Conservation (phyloP, 1,140 invertebrate species). For the Diachasma alloeum region DNA sequence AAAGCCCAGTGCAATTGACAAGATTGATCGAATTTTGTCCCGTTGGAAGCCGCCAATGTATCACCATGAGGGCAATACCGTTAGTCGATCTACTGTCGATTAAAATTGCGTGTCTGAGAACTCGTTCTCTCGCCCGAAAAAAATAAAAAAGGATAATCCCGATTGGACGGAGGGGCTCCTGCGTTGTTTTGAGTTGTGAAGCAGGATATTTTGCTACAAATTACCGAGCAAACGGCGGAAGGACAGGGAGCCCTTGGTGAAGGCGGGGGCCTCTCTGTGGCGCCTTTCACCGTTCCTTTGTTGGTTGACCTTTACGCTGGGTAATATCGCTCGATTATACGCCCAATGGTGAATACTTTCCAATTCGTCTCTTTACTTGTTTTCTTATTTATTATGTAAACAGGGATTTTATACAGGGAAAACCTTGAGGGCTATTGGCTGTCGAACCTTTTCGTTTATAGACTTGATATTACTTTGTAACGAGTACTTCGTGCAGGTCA, state of each 20-base stretch:
- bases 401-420: not conserved
- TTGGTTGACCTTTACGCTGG: constrained; percentile 7
- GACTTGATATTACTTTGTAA: not conserved
- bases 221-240: not conserved
- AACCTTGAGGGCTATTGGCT: not conserved
- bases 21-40: constrained; percentile 2
- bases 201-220: not conserved
- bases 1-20: not conserved
- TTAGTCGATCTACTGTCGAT: constrained; percentile 8
- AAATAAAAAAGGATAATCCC: not conserved
- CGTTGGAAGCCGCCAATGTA: not conserved
- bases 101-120: not conserved
- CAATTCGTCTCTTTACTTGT: not conserved
- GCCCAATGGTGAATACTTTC: constrained; percentile 12
- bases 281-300: constrained; percentile 13
- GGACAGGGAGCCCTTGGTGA: not conserved
- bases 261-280: not conserved
- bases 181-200: not conserved
- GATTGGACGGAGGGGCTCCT: not conserved
- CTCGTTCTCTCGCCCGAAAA: not conserved
- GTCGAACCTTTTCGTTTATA: not conserved
- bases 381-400: not conserved
- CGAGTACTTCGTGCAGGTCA: not conserved
- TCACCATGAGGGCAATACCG: not conserved
- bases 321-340: not conserved